Evolutionary conservation across 1,140 invertebrate species (phyloP), one percentile per base, ranked within the genome.

Genomic region (Druon quercuslanigerum): DNA sequence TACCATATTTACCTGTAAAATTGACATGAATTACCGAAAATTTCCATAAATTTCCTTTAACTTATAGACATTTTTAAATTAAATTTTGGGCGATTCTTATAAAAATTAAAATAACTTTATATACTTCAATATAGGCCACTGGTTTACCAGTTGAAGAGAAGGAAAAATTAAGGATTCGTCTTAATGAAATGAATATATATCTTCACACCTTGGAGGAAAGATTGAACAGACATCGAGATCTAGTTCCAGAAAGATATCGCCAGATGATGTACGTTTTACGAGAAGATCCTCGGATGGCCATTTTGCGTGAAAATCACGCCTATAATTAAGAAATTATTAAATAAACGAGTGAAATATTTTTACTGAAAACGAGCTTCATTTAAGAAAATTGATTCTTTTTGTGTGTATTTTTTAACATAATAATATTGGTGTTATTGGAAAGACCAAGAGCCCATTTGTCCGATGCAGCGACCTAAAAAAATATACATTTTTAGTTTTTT

Each of bases 361-460:
- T 6, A 40, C n/a, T 46, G 9, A 46, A 46, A n/a, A 16, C 16
- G 16, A 14, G 14, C 25, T 66, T 66, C 46, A 40, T 40, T 66
- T 46, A 16, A 12, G 46, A 46, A 66, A 66, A 40, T 7, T 60
- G 66, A 74, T 71, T 72, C 72, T 72, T 72, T 75, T 57, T 50
- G 40, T 74, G 50, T 40, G 25, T 51, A 50, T 51, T 73, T 79
- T 74, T 76, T 75, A 66, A 71, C 72, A 79, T 82, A 78, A 82
- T 79, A 79, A 77, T 82, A 80, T 78, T 77, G 74, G 72, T 50
- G 71, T 87, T 85, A 92, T 79, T 91, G 90, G 91, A 95, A 94
- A 50, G 94, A 94, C 94, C 94, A 94, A 75, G 94, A 95, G 80
- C 94, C 94, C 94, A 94, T 95, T 92, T 95, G 94, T 78, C 94